These are phyloP conservation scores for Etheostoma perlongum DNA, from an alignment of 2,797 vertebrate genomes.

Conservation along the genomic window DNA sequence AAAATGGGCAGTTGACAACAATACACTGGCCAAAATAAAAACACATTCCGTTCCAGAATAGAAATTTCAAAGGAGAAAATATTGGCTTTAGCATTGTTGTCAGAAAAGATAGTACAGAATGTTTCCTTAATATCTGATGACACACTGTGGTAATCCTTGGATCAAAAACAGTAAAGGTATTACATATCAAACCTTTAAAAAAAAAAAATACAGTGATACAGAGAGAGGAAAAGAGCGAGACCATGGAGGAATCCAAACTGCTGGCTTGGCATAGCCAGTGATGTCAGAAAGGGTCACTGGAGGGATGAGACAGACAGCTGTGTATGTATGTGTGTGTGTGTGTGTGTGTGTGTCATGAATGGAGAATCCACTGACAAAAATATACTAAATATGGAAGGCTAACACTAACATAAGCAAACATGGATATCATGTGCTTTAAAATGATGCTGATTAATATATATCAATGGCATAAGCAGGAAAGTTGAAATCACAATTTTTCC, in stretches of 20 bases:
- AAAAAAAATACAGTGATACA: conserved; percentile 18
- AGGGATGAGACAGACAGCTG: conserved; percentile 38
- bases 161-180: too few species aligned
- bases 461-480: neutral
- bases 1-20: too few species aligned
- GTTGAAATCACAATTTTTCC: neutral
- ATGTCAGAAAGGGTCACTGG: conserved; percentile 42
- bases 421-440: too few species aligned
- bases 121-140: too few species aligned
- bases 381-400: neutral
- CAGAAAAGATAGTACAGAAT: too few species aligned
- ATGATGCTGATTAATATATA: neutral
- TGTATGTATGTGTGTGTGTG: conserved; percentile 47
- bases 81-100: too few species aligned
- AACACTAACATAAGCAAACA: neutral
- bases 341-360: conserved; percentile 35
- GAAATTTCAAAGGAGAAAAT: too few species aligned
- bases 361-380: too few species aligned
- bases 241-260: conserved; percentile 39
- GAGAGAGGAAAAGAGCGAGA: conserved; percentile 7
- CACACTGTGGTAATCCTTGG: too few species aligned
- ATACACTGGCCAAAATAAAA: too few species aligned
- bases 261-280: conserved; percentile 30
- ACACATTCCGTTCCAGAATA: too few species aligned
- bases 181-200: neutral